A percentile compares a stretch with the other conserved stretches of the same genome.
Evolutionary conservation across 2,113 vertebrate species (phyloP).

Genomic region (Isichthys henryi): DNA sequence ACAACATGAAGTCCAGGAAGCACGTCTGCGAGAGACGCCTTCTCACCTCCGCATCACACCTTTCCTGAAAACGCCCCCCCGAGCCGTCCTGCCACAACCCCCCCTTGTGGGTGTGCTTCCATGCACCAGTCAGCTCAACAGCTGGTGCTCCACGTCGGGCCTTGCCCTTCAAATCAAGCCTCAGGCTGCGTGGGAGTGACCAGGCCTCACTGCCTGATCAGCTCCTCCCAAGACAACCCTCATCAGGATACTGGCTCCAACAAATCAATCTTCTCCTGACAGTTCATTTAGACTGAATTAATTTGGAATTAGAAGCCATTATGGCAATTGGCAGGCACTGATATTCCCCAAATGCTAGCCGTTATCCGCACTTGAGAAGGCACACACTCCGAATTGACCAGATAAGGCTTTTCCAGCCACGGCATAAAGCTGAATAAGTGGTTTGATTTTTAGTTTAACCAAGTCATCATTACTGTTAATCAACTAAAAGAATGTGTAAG

Average conservation of each 20-base stretch:
- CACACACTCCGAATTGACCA: constrained; percentile 64
- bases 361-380: constrained; percentile 60
- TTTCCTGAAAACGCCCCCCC: neutral
- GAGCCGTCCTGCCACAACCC: constrained; percentile 13
- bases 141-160: constrained; percentile 57
- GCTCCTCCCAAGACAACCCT: constrained; percentile 67
- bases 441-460: constrained; percentile 56
- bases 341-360: constrained; percentile 71
- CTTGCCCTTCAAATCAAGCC: constrained; percentile 51
- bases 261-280: constrained; percentile 90
- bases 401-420: constrained; percentile 63
- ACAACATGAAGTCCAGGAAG: neutral
- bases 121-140: constrained; percentile 63
- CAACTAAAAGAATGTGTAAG: constrained; percentile 60
- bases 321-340: constrained; percentile 80
- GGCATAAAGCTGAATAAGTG: constrained; percentile 58
- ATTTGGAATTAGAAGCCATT: constrained; percentile 89
- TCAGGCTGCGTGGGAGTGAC: constrained; percentile 61
- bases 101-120: constrained; percentile 44
- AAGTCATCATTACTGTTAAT: constrained; percentile 60
- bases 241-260: constrained; percentile 77
- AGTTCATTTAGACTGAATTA: constrained; percentile 94
- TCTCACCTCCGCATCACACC: neutral
- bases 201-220: constrained; percentile 72
- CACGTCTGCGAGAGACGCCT: neutral